Evolutionary conservation across 2,113 vertebrate species (phyloP).

Genomic region (Pseudopipra pipra): DNA sequence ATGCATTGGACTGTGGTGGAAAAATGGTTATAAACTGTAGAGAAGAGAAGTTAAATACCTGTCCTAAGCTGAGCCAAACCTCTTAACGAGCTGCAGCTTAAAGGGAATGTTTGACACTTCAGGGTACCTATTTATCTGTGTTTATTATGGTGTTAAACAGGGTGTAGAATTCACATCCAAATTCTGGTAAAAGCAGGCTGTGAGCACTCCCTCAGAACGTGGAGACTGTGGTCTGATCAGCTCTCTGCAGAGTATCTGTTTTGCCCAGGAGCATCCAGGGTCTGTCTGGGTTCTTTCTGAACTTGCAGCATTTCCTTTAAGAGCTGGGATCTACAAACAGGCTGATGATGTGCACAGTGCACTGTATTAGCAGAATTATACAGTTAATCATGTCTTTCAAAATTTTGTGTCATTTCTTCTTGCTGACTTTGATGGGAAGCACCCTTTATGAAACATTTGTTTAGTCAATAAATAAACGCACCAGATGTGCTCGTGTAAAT

Average conservation of each 20-base stretch:
- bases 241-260: background rate
- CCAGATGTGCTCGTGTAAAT: background rate
- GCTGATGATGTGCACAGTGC: background rate
- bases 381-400: background rate
- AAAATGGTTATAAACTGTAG: background rate
- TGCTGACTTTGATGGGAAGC: background rate
- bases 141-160: background rate
- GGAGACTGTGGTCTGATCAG: background rate
- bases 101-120: background rate
- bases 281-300: background rate
- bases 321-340: background rate
- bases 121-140: fast-evolving
- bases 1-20: background rate
- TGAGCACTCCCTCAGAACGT: fast-evolving
- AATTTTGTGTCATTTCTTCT: background rate
- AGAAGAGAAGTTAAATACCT: background rate
- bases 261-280: background rate
- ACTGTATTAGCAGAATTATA: background rate
- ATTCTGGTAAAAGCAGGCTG: background rate
- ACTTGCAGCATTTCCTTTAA: background rate
- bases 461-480: background rate
- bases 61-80: background rate
- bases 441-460: background rate
- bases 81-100: background rate
- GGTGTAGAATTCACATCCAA: background rate